Conservation (phyloP, 2,113 vertebrate genomes). For the Phocoena phocoena region DNA sequence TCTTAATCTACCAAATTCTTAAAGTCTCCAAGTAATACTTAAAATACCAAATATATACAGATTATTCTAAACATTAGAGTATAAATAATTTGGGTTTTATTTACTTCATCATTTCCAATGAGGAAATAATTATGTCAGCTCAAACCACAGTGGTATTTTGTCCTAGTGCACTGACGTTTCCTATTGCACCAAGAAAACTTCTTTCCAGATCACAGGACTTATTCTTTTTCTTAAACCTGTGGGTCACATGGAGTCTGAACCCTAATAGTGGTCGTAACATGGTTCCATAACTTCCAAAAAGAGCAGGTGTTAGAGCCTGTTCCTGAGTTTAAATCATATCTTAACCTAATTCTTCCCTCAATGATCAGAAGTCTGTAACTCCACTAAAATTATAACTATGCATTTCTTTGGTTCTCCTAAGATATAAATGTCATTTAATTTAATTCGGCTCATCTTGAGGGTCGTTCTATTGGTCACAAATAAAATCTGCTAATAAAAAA, state of each 20-base stretch:
- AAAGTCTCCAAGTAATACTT: not conserved
- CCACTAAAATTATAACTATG: not conserved
- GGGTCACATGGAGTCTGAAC: not conserved
- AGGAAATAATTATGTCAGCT: not conserved
- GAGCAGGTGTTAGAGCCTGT: not conserved
- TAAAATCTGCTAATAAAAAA: conserved; percentile 13
- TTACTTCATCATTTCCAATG: not conserved
- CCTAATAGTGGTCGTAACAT: not conserved
- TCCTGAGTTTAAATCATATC: not conserved
- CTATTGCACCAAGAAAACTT: not conserved
- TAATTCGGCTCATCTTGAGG: not conserved
- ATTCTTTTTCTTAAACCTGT: not conserved
- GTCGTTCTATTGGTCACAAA: not conserved
- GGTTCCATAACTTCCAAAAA: not conserved
- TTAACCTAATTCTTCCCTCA: not conserved
- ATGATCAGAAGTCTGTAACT: not conserved
- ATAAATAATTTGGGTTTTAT: conserved; percentile 20
- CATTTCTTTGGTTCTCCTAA: not conserved
- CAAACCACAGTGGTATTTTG: not conserved
- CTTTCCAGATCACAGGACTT: not conserved
- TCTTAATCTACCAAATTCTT: conserved; percentile 16
- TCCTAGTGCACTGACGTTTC: not conserved
- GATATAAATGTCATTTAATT: not conserved
- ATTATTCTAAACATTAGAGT: conserved; percentile 21
- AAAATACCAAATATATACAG: not conserved